Base-by-base conservation (phyloP, 2,888 invertebrate species). In the Agrotis clavis region DNA sequence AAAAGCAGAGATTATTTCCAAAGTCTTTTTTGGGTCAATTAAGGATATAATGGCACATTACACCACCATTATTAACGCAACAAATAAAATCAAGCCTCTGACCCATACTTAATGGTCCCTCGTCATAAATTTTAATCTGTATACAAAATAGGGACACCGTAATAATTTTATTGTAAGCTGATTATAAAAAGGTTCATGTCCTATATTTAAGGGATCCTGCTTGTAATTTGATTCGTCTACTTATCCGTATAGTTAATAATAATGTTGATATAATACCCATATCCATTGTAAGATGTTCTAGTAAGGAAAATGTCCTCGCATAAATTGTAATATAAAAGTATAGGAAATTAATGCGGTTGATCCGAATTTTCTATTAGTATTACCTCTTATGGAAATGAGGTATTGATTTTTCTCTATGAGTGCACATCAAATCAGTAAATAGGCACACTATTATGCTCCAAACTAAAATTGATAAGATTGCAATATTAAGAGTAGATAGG, bases 121-220 rank as follows among this genome's bases (percentile, higher is more conserved):
- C 67, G 57, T 66, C 71, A 78, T 79, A 71, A 79, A 76, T 73
- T 74, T 79, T 77, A 82, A 82, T 83, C 81, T 82, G 81, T 79
- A 75, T 82, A 79, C 86, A 80, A 85, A 87, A 80, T 73, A 84
- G 86, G 86, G 70, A 72, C 72, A 79, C 75, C 81, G 71, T 70
- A 81, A 84, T 89, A 87, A 88, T 89, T 88, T 87, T 76, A 74
- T 70, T 77, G 71, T 89, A 89, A 89, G 87, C 89, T 85, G 89
- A 89, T 90, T 89, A 89, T 83, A 81, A 86, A 83, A 87, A 87
- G 85, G 81, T 73, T 79, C 72, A 80, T 81, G 74, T 82, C 64
- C 63, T 66, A 41, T 76, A 74, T 73, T 41, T 66, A 61, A 35
- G 48, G 53, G 60, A 56, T 45, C 6, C 30, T 48, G 48, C n/a